Base-by-base conservation (phyloP, 2,797 vertebrate species). In the Knipowitschia caucasica region DNA sequence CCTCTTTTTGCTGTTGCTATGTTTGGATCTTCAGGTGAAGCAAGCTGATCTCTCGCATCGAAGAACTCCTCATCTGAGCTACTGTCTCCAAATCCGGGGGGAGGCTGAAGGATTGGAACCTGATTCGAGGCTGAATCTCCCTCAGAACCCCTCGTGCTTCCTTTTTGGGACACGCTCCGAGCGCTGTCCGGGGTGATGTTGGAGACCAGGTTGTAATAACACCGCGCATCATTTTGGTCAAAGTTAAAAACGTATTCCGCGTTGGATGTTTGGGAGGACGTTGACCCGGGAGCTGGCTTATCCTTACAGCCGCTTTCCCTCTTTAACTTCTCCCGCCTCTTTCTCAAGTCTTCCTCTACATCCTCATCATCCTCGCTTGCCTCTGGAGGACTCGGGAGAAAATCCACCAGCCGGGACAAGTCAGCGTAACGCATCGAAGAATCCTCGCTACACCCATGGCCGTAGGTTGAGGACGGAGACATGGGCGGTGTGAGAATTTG, bases 41-140 rank as follows among this genome's bases (percentile, higher is more conserved):
- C 91, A n/a, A 98, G 91, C 64, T 89, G 85, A 69, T 98, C 95
- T 14, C 90, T 91, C 9, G 95, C 94, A 0, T 98, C 95, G 44
- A 93, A 97, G 86, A 95, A 97, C 73, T 98, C 96, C 12, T 98
- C 95, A 5, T 98, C 96, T 0, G 96, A 98, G 76, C 95, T 98
- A 80, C 92, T 95, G 70, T 98, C 94, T 18, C 91, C 92, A 58
- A 94, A 95, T 25, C 93, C 93, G 5, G 89, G 91, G 0, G 94
- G 92, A 0, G 92, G 92, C 18, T 90, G 87, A 5, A 93, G 87
- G 56, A 92, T 85, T 25, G 88, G 81, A 1, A 77, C n/a, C 0
- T 67, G 59, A 1, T 66, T 64, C 4, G 56, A 24, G 12, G 63
- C 64, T 4, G 44, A 10, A 44, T 53, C 36, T 7, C 38, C 50